These are phyloP conservation scores for Montipora efflorescens DNA, from an alignment of 64 coral and sea anemone genomes.

Conservation along the genomic window DNA sequence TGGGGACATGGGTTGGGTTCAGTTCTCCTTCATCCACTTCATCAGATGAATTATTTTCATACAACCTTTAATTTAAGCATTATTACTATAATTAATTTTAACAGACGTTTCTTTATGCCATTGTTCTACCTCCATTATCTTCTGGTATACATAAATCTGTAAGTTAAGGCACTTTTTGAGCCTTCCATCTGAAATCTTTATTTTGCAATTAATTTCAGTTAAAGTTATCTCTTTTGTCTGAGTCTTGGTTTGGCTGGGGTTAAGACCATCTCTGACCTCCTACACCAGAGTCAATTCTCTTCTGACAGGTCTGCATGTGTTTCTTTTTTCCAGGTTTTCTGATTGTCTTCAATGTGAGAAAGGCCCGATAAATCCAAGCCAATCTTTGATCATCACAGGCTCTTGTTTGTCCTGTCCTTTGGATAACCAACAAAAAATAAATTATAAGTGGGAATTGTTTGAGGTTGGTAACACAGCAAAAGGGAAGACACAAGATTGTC, in stretches of 20 bases:
- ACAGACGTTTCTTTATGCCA: no score
- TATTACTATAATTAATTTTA: no score
- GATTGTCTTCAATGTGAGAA: constrained; percentile 58
- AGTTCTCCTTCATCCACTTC: background rate
- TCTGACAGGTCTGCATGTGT: background rate
- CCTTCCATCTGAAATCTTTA: no score
- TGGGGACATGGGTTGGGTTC: background rate
- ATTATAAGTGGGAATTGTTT: constrained; percentile 35
- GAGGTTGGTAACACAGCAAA: background rate
- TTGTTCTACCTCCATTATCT: no score
- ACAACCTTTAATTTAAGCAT: background rate
- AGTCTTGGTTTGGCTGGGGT: no score
- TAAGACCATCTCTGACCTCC: no score
- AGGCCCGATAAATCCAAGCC: constrained; percentile 40
- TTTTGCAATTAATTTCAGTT: no score
- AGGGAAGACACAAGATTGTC: background rate
- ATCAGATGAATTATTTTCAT: no score
- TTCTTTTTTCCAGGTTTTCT: constrained; percentile 45
- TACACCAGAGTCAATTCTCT: no score
- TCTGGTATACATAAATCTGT: no score
- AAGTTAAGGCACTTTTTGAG: no score
- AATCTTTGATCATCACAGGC: constrained; percentile 25
- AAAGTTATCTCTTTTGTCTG: no score
- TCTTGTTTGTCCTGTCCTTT: constrained; percentile 39
- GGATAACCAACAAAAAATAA: constrained; percentile 13